Percentiles rank a stretch among this genome's conserved stretches.
These are phyloP conservation scores for Rhynchophorus ferrugineus DNA, from an alignment of 1,140 invertebrate genomes.

Conservation along the genomic window DNA sequence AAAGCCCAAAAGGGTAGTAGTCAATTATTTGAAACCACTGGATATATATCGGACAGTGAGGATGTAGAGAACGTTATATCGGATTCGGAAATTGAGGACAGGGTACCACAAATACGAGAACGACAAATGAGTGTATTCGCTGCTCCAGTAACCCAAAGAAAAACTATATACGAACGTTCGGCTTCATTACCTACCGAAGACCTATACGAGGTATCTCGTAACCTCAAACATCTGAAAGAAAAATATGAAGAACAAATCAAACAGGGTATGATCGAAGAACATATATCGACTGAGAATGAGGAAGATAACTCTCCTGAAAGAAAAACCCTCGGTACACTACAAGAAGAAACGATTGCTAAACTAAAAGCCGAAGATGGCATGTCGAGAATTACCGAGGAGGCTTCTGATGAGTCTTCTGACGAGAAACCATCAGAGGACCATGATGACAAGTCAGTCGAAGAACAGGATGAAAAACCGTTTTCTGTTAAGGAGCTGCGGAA, in stretches of 20 bases:
- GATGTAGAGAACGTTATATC: conserved; percentile 40
- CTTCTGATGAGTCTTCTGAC: background rate
- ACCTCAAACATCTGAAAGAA: conserved; percentile 40
- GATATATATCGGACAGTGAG: conserved; percentile 40
- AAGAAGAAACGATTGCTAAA: conserved; percentile 21
- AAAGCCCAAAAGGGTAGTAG: conserved; percentile 28
- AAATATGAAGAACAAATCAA: conserved; percentile 46
- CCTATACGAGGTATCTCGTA: conserved; percentile 37
- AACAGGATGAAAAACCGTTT: background rate
- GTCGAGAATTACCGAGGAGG: conserved; percentile 6
- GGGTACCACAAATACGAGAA: conserved; percentile 38
- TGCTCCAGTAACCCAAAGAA: conserved; percentile 33
- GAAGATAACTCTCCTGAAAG: conserved; percentile 47
- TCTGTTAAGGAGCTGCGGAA: background rate
- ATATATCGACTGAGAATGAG: conserved; percentile 42
- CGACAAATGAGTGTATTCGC: conserved; percentile 40
- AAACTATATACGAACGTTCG: conserved; percentile 43
- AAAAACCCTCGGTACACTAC: conserved; percentile 28
- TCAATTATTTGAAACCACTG: conserved; percentile 35
- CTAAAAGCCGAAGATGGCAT: conserved; percentile 10
- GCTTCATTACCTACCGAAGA: conserved; percentile 43
- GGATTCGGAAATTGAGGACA: conserved; percentile 40
- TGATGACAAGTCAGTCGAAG: background rate
- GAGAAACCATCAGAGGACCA: conserved; percentile 1
- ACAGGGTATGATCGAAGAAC: conserved; percentile 45